These are phyloP conservation scores for Hycleus cichorii DNA, from an alignment of 1,140 invertebrate genomes.

Conservation along the genomic window DNA sequence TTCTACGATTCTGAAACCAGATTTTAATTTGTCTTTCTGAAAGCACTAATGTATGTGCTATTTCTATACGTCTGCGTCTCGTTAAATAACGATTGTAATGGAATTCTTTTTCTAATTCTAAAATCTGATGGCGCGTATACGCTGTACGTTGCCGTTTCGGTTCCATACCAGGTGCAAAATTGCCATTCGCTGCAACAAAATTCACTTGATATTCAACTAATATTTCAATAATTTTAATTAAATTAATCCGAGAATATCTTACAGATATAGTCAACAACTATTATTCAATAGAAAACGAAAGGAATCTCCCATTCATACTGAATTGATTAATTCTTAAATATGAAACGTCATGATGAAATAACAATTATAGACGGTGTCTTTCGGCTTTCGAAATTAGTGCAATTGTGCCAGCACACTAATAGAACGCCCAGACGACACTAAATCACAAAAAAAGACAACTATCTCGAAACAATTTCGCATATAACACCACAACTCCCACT, in stretches of 20 bases:
- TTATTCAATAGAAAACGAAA: too few species aligned
- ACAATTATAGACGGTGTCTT: too few species aligned
- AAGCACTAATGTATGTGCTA: conserved; percentile 90
- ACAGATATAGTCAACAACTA: background rate
- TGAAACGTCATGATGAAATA: too few species aligned
- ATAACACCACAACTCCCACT: too few species aligned
- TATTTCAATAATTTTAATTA: too few species aligned
- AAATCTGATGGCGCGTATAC: conserved; percentile 93
- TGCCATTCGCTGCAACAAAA: conserved; percentile 72
- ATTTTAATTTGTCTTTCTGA: conserved; percentile 97
- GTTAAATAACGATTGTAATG: conserved; percentile 96
- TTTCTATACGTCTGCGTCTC: conserved; percentile 90
- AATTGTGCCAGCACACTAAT: too few species aligned
- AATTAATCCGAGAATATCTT: background rate
- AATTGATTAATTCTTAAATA: too few species aligned
- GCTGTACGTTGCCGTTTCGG: conserved; percentile 91
- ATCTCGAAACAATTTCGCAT: too few species aligned
- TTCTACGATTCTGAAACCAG: conserved; percentile 92
- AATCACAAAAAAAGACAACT: too few species aligned
- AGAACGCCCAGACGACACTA: too few species aligned
- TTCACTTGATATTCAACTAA: conserved; percentile 14
- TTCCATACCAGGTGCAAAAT: conserved; percentile 85
- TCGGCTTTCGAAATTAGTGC: too few species aligned
- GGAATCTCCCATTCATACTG: too few species aligned
- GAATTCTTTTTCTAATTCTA: conserved; percentile 95